A percentile compares a stretch with the other conserved stretches of the same genome.
Evolutionary conservation across 2,888 invertebrate species (phyloP).

Genomic region (Drosophila mulleri): DNA sequence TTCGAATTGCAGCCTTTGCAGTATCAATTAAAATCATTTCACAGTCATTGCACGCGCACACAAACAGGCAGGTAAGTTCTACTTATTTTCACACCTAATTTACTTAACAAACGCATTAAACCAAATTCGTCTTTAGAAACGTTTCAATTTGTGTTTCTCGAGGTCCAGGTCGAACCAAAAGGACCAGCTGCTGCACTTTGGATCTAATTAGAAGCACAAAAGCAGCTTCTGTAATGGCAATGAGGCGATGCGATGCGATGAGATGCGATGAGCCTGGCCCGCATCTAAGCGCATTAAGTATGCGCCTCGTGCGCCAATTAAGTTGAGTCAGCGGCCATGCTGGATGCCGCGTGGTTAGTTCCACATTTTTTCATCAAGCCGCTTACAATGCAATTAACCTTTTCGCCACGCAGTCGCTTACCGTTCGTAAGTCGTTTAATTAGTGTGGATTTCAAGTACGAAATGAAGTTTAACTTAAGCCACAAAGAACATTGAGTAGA

Average conservation of each 20-base stretch:
- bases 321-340: slow-evolving; percentile 61
- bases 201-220: slow-evolving; percentile 70
- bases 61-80: slow-evolving; percentile 13
- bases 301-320: slow-evolving; percentile 77
- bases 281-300: slow-evolving; percentile 76
- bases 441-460: slow-evolving; percentile 34
- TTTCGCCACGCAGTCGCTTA: slow-evolving; percentile 56
- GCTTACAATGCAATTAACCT: slow-evolving; percentile 77
- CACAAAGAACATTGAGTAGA: slow-evolving; percentile 11
- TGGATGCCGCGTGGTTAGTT: slow-evolving; percentile 40
- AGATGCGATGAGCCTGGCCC: slow-evolving; percentile 37
- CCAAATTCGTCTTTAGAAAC: slow-evolving; percentile 28
- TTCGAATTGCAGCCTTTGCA: background rate
- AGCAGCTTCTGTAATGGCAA: slow-evolving; percentile 58
- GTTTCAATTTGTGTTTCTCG: slow-evolving; percentile 9
- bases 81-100: slow-evolving; percentile 59
- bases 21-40: slow-evolving; percentile 28
- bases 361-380: slow-evolving; percentile 54
- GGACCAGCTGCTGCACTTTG: slow-evolving; percentile 40
- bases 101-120: slow-evolving; percentile 53
- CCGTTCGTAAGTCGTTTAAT: slow-evolving; percentile 58
- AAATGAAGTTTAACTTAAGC: slow-evolving; percentile 1
- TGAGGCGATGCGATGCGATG: slow-evolving; percentile 21
- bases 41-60: slow-evolving; percentile 11
- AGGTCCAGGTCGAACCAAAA: background rate